phyloP scores from a whole-genome alignment of 2,888 invertebrate genomes.

The Cetonia aurata region DNA sequence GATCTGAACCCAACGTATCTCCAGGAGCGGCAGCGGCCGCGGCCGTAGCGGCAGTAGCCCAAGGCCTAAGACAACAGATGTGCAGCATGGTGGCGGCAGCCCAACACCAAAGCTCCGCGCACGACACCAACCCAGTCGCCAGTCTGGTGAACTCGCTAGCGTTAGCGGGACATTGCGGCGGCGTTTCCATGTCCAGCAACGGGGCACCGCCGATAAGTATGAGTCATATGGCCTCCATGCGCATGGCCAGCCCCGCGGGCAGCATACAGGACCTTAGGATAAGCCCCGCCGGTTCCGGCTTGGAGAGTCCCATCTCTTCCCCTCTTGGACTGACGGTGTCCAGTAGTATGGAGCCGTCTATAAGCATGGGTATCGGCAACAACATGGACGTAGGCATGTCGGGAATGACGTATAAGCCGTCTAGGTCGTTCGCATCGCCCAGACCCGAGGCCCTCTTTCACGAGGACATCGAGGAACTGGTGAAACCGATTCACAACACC shows the following conservation, averaged over 20 bases:
- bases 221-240: conserved; percentile 64
- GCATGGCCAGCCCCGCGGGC: conserved; percentile 67
- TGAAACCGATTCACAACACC: conserved; percentile 71
- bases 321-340: conserved; percentile 74
- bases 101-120: conserved; percentile 69
- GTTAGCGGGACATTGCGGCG: conserved; percentile 64
- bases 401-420: conserved; percentile 75
- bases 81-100: conserved; percentile 83
- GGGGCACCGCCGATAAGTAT: conserved; percentile 64
- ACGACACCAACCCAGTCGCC: conserved; percentile 65
- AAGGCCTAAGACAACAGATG: conserved; percentile 88
- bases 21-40: conserved; percentile 84
- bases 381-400: conserved; percentile 72
- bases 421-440: conserved; percentile 73
- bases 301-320: conserved; percentile 71
- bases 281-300: conserved; percentile 68
- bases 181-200: conserved; percentile 61
- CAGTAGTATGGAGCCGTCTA: conserved; percentile 67
- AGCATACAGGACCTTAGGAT: conserved; percentile 66
- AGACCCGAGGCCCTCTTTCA: conserved; percentile 74
- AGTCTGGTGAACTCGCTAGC: conserved; percentile 65
- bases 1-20: conserved; percentile 72
- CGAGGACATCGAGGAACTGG: conserved; percentile 74
- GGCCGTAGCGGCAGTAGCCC: conserved; percentile 88
- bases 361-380: conserved; percentile 65